phyloP scores from a whole-genome alignment of 2,888 invertebrate genomes.

The Eristalis tenax region DNA sequence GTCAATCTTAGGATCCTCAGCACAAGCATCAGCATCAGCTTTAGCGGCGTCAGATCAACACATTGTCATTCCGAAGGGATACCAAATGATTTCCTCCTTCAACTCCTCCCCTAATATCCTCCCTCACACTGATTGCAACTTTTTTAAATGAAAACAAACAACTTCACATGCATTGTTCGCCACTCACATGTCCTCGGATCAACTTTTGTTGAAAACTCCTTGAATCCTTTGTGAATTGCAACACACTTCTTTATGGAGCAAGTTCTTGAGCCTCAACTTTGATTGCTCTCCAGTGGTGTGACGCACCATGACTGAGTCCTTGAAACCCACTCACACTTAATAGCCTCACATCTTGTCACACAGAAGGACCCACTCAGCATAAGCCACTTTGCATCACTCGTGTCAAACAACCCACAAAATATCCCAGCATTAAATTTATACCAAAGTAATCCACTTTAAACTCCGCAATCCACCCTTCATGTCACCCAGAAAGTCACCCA shows the following conservation, averaged over 20 bases:
- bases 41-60: too few species aligned
- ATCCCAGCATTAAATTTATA: slow-evolving; percentile 54
- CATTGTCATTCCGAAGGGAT: not conserved
- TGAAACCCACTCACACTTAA: slow-evolving; percentile 3
- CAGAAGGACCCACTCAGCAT: slow-evolving; percentile 1
- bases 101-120: not conserved
- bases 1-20: too few species aligned
- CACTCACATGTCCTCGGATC: not conserved
- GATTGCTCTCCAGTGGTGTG: not conserved
- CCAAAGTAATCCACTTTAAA: slow-evolving; percentile 68
- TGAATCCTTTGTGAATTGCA: not conserved
- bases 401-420: slow-evolving; percentile 36
- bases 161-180: not conserved
- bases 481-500: slow-evolving; percentile 28
- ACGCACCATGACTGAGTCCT: not conserved
- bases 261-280: not conserved
- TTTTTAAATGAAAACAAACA: not conserved
- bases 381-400: slow-evolving; percentile 34
- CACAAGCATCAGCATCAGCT: too few species aligned
- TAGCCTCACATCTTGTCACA: slow-evolving; percentile 5
- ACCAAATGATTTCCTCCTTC: not conserved
- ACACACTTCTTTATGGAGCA: not conserved
- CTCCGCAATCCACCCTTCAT: slow-evolving; percentile 61
- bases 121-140: not conserved
- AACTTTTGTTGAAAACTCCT: not conserved